Evolutionary conservation across 1,140 invertebrate genomes (phyloP).

Genomic region (Penaeus vannamei): DNA sequence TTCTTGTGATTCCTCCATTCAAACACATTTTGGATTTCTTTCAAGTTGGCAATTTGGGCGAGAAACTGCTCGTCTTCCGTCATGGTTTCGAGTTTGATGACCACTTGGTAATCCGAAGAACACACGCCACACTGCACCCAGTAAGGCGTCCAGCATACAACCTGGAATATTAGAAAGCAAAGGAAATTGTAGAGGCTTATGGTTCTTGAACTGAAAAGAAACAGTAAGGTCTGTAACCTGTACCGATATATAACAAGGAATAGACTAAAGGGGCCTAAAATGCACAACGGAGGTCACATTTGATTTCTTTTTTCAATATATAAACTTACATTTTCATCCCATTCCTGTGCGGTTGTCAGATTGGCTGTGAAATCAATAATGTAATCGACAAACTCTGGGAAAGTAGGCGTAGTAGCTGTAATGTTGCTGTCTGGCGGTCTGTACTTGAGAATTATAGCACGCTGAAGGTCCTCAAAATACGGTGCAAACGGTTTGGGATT

Average conservation of each 20-base stretch:
- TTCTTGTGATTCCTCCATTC: slow-evolving; percentile 43
- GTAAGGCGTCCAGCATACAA: slow-evolving; percentile 52
- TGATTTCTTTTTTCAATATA: too few relatives aligned
- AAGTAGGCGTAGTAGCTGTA: background rate
- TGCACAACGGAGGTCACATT: too few relatives aligned
- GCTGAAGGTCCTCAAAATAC: slow-evolving; percentile 43
- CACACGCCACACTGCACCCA: slow-evolving; percentile 60
- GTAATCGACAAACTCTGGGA: slow-evolving; percentile 52
- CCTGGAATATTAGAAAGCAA: background rate
- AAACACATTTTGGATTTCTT: slow-evolving; percentile 51
- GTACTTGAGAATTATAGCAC: slow-evolving; percentile 33
- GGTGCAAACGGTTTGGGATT: slow-evolving; percentile 40
- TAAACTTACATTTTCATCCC: slow-evolving; percentile 34
- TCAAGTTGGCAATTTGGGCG: slow-evolving; percentile 52
- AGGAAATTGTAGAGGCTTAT: too few relatives aligned
- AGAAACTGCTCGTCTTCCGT: slow-evolving; percentile 47
- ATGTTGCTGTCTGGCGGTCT: background rate
- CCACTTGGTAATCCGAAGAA: slow-evolving; percentile 49
- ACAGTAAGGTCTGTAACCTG: too few relatives aligned
- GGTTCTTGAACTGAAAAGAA: too few relatives aligned
- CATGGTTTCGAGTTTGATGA: slow-evolving; percentile 57
- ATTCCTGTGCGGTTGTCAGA: slow-evolving; percentile 37
- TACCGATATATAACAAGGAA: too few relatives aligned
- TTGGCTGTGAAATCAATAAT: slow-evolving; percentile 46
- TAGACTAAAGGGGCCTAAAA: too few relatives aligned